Evolutionary conservation across 2,888 invertebrate genomes (phyloP), one percentile per base, ranked within the genome.

Genomic region (Sphaeridia pumilis): DNA sequence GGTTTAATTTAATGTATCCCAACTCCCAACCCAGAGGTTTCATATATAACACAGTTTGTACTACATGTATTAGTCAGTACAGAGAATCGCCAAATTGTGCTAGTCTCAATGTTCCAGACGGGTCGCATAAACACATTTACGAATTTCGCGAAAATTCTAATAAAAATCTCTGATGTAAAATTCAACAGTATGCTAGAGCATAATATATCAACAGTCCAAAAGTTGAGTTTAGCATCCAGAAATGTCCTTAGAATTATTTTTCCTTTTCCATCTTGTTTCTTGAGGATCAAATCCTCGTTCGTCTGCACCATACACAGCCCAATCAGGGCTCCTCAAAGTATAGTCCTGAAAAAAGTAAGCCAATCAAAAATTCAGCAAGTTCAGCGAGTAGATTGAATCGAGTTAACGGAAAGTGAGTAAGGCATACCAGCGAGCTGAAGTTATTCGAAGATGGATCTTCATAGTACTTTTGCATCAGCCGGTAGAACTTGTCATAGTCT

Each of bases 221-320:
- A 14, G 31, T 31, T 31, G 31, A 31, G 31, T 48, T 63, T 60
- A 71, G 48, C 71, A 71, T 10, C 71, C 71, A 47, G 67, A 66
- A 36, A 70, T 67, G 52, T 70, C 69, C 58, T 70, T 70, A 20
- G 61, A 61, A 26, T 59, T 58, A 42, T 54, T 65, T 58, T 69
- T 67, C 50, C 69, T 60, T 55, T 65, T 65, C 69, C 71, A 71
- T 26, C 77, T 66, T 0, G 70, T 73, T 63, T 78, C 76, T n/a
- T 61, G 62, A 2, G 78, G 78, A 66, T 78, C 76, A 67, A 78
- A 78, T 7, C 78, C 78, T 64, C 69, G 68, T 63, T 77, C 76
- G 24, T 58, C 57, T 4, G 75, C 68, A 4, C 77, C 78, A 64
- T 69, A 74, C 34, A 74, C 71, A 14, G 77, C 77, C 78, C 78